These are phyloP conservation scores for Leucophenga montana DNA, from an alignment of 2,888 invertebrate species.

Conservation along the genomic window DNA sequence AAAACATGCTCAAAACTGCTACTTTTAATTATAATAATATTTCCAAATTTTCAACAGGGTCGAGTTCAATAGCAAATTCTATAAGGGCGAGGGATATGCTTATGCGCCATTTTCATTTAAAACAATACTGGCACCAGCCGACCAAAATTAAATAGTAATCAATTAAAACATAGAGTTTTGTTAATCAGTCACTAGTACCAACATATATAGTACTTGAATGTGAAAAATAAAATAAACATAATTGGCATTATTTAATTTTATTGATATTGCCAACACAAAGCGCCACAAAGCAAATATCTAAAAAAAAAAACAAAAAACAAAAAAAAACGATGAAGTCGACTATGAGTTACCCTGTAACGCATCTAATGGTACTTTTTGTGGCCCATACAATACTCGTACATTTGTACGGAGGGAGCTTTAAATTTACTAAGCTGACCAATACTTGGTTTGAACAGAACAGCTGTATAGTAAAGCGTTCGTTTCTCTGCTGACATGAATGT, in stretches of 20 bases:
- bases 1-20: neutral
- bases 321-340: constrained; percentile 45
- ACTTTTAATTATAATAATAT: neutral
- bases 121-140: constrained; percentile 78
- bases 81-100: constrained; percentile 84
- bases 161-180: neutral
- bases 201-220: too few relatives aligned
- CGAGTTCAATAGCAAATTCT: constrained; percentile 97
- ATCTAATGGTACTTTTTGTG: too few relatives aligned
- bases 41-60: constrained; percentile 78
- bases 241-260: neutral
- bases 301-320: too few relatives aligned
- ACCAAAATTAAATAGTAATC: constrained; percentile 49
- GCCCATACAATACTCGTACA: too few relatives aligned
- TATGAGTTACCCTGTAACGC: neutral
- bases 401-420: too few relatives aligned
- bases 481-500: too few relatives aligned
- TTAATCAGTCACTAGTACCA: neutral
- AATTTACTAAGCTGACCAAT: too few relatives aligned
- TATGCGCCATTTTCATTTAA: constrained; percentile 92
- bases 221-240: too few relatives aligned
- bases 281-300: neutral
- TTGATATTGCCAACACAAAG: neutral
- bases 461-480: too few relatives aligned
- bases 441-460: too few relatives aligned